Base-by-base conservation (phyloP, 1,140 invertebrate genomes). In the Micrasema longulum region DNA sequence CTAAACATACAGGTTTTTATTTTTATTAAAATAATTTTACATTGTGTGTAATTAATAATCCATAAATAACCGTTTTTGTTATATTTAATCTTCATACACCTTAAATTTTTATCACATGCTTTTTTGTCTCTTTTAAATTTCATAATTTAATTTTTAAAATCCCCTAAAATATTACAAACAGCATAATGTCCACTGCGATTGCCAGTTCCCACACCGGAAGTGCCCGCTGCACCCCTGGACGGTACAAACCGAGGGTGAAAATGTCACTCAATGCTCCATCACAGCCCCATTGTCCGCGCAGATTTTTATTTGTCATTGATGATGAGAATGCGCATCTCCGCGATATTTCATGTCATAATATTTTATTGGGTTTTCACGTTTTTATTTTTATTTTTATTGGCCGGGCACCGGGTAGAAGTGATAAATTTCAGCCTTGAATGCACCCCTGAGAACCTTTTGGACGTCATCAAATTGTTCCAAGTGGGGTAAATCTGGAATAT, bases 321-420 rank as follows among this genome's bases (percentile, higher is more conserved):
- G 62, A 71, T 66, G 73, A 53, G 64, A 70, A 47, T 55, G 18
- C 36, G 18, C 63, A 50, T 66, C 43, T 62, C 35, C 63, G 22
- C 53, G 52, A 73, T 69, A 60, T 69, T 69, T 45, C 60, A 70
- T 62, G 74, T 75, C 74, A 75, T 75, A 75, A 75, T 75, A 75
- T 75, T 75, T 75, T 75, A 75, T 75, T 72, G 55, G 67, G 48
- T 69, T 75, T 71, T 74, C 55, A 57, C 73, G 65, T 75, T 72
- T 75, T 76, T 76, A 76, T 76, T 76, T 76, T 67, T 71, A 76
- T 76, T 76, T 76, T 76, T 76, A 76, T 76, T 76, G 62, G 67
- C 50, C 20, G 31, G 48, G 70, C 74, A 62, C 22, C 52, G 48
- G 74, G 70, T 48, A 36, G 22, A 20, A 26, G 74, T 60, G 57